Base-by-base conservation (phyloP, 2,797 vertebrate species). In the Poeciliopsis gracilis region DNA sequence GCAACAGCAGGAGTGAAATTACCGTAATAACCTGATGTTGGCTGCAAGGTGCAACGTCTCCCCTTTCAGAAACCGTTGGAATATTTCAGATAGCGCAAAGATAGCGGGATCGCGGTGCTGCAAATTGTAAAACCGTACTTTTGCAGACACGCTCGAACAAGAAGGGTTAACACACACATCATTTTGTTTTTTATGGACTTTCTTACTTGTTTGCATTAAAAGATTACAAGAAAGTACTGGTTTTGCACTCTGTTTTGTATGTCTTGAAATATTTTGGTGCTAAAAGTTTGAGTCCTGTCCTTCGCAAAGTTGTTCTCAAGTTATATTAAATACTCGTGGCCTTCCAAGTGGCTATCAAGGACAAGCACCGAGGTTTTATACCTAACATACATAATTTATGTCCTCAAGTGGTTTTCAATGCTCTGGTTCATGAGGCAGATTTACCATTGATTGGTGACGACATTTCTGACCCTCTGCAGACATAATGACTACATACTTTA, bases 391-490 rank as follows among this genome's bases (percentile, higher is more conserved):
- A 73, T 25, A 33, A 36, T 53, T 49, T 36, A 73, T 51, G 72
- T 23, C 57, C 43, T 57, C 36, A 38, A 55, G 49, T 77, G 49
- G 45, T 75, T 77, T 80, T 47, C 59, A 38, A 36, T 41, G 47
- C 20, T 82, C 46, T 10, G 28, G 30, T 79, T 71, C 18, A 59
- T 49, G 36, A 70, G 53, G 70, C 66, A 10, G 75, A 83, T 75
- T 76, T 25, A 70, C 28, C 15, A 45, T 61, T 70, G 67, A 86
- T 73, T 78, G 53, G 80, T 76, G 51, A 71, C 45, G 15, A 71
- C 51, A 53, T 70, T 59, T 47, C 23, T 23, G 23, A 75, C 41
- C 43, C 43, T 46, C 1, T 47, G 18, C n/a, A 47, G 41, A 47
- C 55, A 63, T 30, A 28, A 30, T 61, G n/a, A 18, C 23, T 43